Base-by-base conservation (phyloP, 37 sponge, comb jelly and placozoan genomes). In the Theonella swinhoei region DNA sequence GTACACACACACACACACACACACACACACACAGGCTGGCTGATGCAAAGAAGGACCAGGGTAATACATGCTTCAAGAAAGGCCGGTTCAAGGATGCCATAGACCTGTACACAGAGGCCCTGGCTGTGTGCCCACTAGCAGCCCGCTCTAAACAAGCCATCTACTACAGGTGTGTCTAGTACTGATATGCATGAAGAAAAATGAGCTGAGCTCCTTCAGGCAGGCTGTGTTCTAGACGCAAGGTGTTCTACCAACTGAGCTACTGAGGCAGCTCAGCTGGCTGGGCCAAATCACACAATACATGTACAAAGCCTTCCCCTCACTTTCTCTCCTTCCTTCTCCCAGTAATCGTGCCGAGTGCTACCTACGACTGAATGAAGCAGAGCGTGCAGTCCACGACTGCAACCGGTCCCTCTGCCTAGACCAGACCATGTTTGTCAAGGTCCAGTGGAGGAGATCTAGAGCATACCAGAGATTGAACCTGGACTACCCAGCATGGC, bases 331-430 rank as follows among this genome's bases (percentile, higher is more conserved):
- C 28, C 4, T 20, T 80, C 17, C 3, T 7, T 64, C 25, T 23
- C 25, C 30, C 32, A 86, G 87, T n/a, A 79, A 78, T 31, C 79
- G 87, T 72, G 87, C 87, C 7, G 79, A 86, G 73, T 72, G 87
- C 36, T 70, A 64, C 73, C 42, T 86, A 7, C 39, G 73, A 3
- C 26, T 35, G 4, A 62, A 79, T 24, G 39, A 86, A 30, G 64
- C 74, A 4, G 20, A 42, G 64, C 66, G 64, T 19, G 87, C 80
- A 30, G 42, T 86, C 79, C 79, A 73, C 36, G 87, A 86, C 63
- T 86, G 79, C 73, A 86, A 64, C 64, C 36, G 87, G 24, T 26
- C 87, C 22, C 73, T 86, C 14, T 86, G 87, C 59, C 43, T 86
- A 33, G 87, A 86, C 64, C 39, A 37, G 0, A 30, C 72, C 9